Conservation (phyloP, 2,888 invertebrate species). For the Deroplatys truncata region DNA sequence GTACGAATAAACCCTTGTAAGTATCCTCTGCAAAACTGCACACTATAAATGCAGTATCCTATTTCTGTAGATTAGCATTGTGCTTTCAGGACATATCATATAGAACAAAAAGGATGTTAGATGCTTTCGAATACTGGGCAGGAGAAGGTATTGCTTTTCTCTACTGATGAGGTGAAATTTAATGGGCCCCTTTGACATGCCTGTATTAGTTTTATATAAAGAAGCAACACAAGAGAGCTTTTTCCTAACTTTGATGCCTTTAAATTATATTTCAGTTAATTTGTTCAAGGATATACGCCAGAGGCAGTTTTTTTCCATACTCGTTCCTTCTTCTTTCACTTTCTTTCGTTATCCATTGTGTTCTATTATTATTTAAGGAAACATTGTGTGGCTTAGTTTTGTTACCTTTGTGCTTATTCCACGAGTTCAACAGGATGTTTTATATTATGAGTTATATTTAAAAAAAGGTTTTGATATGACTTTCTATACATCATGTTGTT, state of each 20-base stretch:
- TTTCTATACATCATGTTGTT: no score
- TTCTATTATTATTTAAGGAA: background rate
- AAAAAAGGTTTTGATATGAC: no score
- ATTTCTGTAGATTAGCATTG: no score
- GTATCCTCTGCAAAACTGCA: no score
- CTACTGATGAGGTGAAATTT: background rate
- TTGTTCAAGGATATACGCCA: background rate
- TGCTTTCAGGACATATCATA: no score
- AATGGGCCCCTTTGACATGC: background rate
- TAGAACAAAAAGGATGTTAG: background rate
- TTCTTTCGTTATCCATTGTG: background rate
- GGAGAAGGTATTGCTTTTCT: background rate
- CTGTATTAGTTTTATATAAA: background rate
- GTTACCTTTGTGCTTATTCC: background rate
- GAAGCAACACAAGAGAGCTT: background rate
- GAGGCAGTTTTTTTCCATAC: background rate
- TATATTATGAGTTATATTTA: no score
- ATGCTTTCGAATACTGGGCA: background rate
- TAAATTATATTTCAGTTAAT: background rate
- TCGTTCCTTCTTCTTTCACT: background rate
- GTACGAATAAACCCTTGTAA: no score
- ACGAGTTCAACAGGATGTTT: background rate
- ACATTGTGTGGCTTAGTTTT: background rate
- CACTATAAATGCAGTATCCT: no score
- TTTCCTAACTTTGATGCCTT: background rate